Percentiles rank a stretch among this genome's conserved stretches.
phyloP scores from a whole-genome alignment of 1,140 invertebrate genomes.

The Bombus haemorrhoidalis region DNA sequence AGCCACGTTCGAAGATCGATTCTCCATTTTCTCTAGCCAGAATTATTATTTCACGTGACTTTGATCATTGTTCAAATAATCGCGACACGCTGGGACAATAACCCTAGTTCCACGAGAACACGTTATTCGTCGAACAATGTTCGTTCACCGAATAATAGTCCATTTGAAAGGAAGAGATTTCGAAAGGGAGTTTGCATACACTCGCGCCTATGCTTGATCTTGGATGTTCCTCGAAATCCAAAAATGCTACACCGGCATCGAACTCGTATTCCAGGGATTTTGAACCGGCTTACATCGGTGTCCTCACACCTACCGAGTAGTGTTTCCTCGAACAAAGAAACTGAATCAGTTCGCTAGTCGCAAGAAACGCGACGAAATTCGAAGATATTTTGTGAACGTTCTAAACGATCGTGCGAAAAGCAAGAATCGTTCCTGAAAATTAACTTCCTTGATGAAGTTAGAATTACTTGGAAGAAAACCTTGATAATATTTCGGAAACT shows the following conservation, averaged over 20 bases:
- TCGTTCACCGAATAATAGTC: not conserved
- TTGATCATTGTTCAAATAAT: not conserved
- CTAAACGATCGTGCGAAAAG: not conserved
- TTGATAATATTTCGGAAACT: not conserved
- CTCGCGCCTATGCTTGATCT: not conserved
- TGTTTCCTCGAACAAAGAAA: constrained; percentile 46
- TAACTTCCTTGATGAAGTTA: too few relatives aligned
- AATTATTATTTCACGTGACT: not conserved
- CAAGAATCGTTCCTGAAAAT: not conserved
- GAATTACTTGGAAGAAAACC: not conserved
- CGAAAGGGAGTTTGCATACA: constrained; percentile 7
- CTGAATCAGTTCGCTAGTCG: constrained; percentile 39
- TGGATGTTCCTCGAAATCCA: constrained; percentile 43
- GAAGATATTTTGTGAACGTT: constrained; percentile 2
- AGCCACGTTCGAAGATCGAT: constrained; percentile 3
- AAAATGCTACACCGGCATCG: constrained; percentile 30
- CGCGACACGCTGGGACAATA: not conserved
- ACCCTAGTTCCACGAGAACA: not conserved
- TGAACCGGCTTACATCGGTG: constrained; percentile 2
- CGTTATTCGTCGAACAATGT: constrained; percentile 5
- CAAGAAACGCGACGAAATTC: not conserved
- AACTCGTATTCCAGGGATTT: constrained; percentile 31
- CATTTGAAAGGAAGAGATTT: constrained; percentile 15
- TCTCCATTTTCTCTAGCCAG: not conserved
- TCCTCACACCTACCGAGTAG: not conserved